Evolutionary conservation across 1,140 invertebrate genomes (phyloP).

Genomic region (Archegozetes longisetosus): DNA sequence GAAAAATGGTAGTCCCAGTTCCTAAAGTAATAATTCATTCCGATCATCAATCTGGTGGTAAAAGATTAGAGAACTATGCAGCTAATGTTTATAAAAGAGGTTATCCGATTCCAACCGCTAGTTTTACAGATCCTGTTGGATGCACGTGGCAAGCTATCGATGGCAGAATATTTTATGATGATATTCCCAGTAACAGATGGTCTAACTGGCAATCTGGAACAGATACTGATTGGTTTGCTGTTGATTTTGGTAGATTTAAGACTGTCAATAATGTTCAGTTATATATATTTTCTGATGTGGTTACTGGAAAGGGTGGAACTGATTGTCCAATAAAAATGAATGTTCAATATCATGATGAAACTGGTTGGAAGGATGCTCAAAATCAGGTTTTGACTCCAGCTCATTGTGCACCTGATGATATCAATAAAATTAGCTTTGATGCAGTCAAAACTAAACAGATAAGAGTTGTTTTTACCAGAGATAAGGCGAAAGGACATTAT

Average conservation of each 20-base stretch:
- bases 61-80: background rate
- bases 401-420: background rate
- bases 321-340: background rate
- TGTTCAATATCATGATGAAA: background rate
- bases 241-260: background rate
- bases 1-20: background rate
- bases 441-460: background rate
- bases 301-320: background rate
- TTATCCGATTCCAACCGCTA: background rate
- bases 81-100: background rate
- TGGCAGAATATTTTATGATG: background rate
- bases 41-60: background rate
- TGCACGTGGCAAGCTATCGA: background rate
- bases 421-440: background rate
- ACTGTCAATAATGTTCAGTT: background rate
- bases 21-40: background rate
- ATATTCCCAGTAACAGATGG: background rate
- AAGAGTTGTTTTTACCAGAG: background rate
- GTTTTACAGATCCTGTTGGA: background rate
- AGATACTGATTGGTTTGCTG: background rate
- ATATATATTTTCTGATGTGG: background rate
- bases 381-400: background rate
- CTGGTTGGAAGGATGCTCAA: background rate
- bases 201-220: background rate
- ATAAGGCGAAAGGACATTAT: background rate